phyloP scores from a whole-genome alignment of 2,888 invertebrate genomes.

The Tetranychus truncatus region DNA sequence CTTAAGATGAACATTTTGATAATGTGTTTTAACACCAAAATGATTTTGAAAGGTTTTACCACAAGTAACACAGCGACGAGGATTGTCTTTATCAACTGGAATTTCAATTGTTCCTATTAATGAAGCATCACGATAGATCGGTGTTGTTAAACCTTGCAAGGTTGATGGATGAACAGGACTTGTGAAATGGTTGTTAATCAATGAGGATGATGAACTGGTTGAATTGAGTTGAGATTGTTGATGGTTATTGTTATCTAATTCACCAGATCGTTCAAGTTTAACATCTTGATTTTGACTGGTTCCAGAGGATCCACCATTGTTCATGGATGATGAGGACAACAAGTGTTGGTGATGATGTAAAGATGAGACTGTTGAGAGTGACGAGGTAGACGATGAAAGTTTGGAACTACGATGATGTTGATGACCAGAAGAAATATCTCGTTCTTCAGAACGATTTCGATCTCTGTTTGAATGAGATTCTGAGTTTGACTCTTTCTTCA shows the following conservation, averaged over 20 bases:
- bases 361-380: neutral
- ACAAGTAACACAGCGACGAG: conserved; percentile 72
- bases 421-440: neutral
- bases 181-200: neutral
- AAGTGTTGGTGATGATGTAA: neutral
- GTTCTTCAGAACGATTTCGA: neutral
- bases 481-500: no score
- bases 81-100: conserved; percentile 77
- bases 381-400: neutral
- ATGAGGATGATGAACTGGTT: neutral
- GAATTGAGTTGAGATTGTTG: neutral
- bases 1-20: conserved; percentile 84
- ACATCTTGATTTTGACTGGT: neutral
- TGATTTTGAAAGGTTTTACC: conserved; percentile 82
- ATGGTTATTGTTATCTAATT: conserved; percentile 4
- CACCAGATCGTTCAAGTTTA: neutral
- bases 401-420: neutral
- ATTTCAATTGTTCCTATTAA: conserved; percentile 42
- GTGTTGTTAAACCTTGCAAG: conserved; percentile 27
- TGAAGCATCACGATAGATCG: conserved; percentile 28
- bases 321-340: neutral
- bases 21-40: conserved; percentile 80
- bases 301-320: neutral
- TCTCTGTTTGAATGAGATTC: neutral
- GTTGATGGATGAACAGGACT: conserved; percentile 8